Evolutionary conservation across 2,888 invertebrate genomes (phyloP).

Genomic region (Phytoseiulus persimilis): DNA sequence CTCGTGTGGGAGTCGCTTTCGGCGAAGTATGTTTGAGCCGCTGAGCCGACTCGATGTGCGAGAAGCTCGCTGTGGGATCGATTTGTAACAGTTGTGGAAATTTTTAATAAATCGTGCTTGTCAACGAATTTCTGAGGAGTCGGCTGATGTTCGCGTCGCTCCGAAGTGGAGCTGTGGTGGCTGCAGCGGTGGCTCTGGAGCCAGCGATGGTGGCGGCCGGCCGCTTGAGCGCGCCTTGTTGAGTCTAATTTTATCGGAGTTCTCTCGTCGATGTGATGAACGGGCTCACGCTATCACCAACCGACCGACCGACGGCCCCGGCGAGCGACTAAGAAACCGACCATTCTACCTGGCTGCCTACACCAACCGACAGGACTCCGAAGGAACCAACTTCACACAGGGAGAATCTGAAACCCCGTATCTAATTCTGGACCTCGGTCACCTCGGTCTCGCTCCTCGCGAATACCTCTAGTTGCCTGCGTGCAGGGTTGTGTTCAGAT

Average conservation of each 20-base stretch:
- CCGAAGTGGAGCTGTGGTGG: not conserved
- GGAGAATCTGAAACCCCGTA: not conserved
- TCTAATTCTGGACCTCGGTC: not conserved
- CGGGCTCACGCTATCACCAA: not conserved
- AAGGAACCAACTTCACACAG: not conserved
- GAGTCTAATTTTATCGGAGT: not conserved
- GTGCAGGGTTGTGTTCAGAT: no score
- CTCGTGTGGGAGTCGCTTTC: not conserved
- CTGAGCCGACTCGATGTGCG: not conserved
- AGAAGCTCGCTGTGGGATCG: not conserved
- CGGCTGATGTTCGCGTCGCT: not conserved
- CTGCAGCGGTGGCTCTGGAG: not conserved
- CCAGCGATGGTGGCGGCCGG: not conserved
- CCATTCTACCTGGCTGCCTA: not conserved
- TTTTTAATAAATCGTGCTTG: constrained; percentile 5
- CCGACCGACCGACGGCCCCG: not conserved
- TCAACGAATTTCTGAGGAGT: not conserved
- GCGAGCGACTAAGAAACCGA: not conserved
- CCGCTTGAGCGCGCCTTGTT: constrained; percentile 5
- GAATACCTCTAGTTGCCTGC: not conserved
- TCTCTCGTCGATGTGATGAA: constrained; percentile 5
- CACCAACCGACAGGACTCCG: not conserved
- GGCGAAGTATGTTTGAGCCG: not conserved
- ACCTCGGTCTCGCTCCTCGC: not conserved
- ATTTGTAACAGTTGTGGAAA: not conserved